Evolutionary conservation across 2,888 invertebrate genomes (phyloP), one percentile per base, ranked within the genome.

Genomic region (Andrena dorsata): DNA sequence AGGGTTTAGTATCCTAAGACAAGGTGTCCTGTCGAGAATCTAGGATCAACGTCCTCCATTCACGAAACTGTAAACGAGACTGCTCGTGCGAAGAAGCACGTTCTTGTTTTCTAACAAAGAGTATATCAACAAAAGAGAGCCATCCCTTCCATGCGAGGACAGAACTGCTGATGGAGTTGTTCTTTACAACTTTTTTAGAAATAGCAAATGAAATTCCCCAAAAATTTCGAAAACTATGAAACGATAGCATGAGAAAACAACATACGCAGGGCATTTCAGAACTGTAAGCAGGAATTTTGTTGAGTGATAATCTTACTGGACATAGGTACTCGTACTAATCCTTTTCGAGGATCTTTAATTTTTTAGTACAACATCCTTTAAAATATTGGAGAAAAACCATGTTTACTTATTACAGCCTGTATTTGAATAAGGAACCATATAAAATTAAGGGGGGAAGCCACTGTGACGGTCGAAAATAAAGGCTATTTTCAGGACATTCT

Each of bases 41-140:
- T 26, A 68, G 60, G 30, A 72, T 63, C 63, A 26, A 51, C 10
- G 49, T 63, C n/a, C 26, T 72, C 32, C 49, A 51, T 16, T 72
- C 32, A 51, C 53, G 23, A 56, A 56, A 53, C 2, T 1, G 8
- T 20, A 53, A 20, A 26, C 23, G 20, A 53, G 10, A 53, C 51
- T 51, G 51, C 20, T 20, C 16, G 51, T 16, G n/a, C 7, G n/a
- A 51, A 51, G n/a, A 7, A n/a, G n/a, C 51, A 20, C 6, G 20
- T 51, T 51, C 8, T 51, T 20, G 51, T 51, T 20, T 20, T 0
- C 20, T 20, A 51, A 51, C 51, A 51, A 51, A n/a, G 20, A 20
- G 20, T n/a, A n/a, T 2, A 51, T 51, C 20, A 26, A 41, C 49
- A 35, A 74, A 63, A 63, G 63, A 10, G n/a, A 5, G n/a, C 26